Percentiles rank a stretch among this genome's conserved stretches.
Evolutionary conservation across 2,113 vertebrate genomes (phyloP).

Genomic region (Ellobius talpinus): DNA sequence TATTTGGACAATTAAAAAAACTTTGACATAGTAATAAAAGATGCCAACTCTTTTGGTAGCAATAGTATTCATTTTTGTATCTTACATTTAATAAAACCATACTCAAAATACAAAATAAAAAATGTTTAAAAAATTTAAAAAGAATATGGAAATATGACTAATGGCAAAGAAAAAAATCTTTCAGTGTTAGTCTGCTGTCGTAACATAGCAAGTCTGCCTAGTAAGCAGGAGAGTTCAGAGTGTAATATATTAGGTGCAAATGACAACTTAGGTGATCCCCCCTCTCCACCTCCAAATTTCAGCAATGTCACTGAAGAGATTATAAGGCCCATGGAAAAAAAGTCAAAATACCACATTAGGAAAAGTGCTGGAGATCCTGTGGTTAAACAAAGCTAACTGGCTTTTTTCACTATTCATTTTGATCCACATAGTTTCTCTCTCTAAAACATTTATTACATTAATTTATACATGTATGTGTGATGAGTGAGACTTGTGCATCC

Average conservation of each 20-base stretch:
- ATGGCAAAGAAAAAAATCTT: background rate
- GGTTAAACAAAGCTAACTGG: slow-evolving; percentile 32
- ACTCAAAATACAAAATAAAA: background rate
- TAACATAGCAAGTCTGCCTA: slow-evolving; percentile 39
- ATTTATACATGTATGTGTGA: background rate
- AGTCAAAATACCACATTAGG: background rate
- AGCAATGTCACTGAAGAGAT: slow-evolving; percentile 10
- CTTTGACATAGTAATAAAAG: background rate
- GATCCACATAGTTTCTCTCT: background rate
- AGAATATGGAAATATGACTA: slow-evolving; percentile 25
- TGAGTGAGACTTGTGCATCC: background rate
- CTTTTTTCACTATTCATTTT: slow-evolving; percentile 45
- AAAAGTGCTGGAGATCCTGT: background rate
- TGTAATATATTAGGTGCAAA: background rate
- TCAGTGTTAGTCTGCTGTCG: slow-evolving; percentile 6
- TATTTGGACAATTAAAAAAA: background rate
- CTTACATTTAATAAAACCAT: background rate
- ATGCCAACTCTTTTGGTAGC: background rate
- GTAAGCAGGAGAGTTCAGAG: slow-evolving; percentile 33
- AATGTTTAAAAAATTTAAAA: background rate
- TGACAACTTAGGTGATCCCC: slow-evolving; percentile 20
- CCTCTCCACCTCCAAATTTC: background rate
- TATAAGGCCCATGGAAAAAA: background rate
- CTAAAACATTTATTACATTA: background rate
- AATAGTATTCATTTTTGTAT: background rate